Conservation (phyloP, 2,797 vertebrate genomes). For the Melopsittacus undulatus region DNA sequence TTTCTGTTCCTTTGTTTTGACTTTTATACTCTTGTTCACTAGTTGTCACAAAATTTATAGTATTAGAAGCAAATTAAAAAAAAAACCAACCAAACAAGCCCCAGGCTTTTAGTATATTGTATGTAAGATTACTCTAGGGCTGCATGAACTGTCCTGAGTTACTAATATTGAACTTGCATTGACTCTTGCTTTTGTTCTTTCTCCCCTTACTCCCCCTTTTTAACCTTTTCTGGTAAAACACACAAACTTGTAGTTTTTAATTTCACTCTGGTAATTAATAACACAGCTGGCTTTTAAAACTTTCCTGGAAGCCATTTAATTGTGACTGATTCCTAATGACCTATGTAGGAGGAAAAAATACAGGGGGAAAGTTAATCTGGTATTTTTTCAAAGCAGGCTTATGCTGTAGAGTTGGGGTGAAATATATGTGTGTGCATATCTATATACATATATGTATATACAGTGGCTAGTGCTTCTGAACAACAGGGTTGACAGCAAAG, state of each 20-base stretch:
- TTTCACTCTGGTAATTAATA: background rate
- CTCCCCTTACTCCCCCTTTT: background rate
- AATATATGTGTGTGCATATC: background rate
- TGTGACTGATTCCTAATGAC: background rate
- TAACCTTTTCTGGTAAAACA: background rate
- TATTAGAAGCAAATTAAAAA: background rate
- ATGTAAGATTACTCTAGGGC: background rate
- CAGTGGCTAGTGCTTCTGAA: background rate
- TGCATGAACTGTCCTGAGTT: background rate
- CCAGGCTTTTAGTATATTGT: background rate
- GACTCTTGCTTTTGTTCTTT: background rate
- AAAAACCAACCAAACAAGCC: background rate
- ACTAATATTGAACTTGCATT: background rate
- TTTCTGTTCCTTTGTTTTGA: conserved; percentile 11
- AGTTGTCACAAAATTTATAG: background rate
- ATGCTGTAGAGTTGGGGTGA: background rate
- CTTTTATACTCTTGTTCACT: background rate
- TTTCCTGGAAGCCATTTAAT: background rate
- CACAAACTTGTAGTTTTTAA: background rate
- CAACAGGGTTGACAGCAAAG: background rate
- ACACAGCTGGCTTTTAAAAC: background rate
- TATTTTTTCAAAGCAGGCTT: background rate
- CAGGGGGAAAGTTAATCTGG: background rate
- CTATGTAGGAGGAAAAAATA: background rate
- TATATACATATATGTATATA: background rate